Conservation (phyloP, 2,888 invertebrate species). For the Sepiola atlantica region DNA sequence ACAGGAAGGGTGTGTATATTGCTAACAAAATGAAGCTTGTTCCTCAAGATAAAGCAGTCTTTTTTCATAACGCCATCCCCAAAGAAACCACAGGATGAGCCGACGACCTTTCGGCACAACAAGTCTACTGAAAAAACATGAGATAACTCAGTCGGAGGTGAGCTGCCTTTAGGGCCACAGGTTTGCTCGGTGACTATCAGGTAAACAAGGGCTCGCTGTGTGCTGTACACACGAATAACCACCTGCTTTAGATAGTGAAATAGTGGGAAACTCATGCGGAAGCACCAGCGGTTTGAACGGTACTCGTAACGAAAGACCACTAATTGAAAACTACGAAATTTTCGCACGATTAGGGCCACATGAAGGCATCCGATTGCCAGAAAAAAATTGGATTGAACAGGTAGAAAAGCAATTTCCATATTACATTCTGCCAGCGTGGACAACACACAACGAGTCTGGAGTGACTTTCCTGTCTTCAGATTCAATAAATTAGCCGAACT, state of each 20-base stretch:
- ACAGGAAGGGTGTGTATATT: neutral
- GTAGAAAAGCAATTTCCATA: neutral
- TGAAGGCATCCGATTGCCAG: neutral
- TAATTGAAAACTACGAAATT: neutral
- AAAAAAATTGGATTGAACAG: neutral
- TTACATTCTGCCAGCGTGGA: neutral
- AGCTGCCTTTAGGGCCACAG: neutral
- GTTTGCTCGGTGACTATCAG: neutral
- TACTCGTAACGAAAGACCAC: neutral
- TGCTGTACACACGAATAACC: neutral
- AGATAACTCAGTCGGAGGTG: neutral
- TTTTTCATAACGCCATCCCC: neutral
- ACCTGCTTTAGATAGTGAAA: neutral
- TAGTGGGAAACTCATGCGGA: neutral
- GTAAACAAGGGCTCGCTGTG: neutral
- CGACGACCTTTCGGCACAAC: neutral
- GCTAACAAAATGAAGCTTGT: neutral
- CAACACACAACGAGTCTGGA: neutral
- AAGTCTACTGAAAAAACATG: neutral
- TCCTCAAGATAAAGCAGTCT: neutral
- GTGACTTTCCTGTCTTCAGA: neutral
- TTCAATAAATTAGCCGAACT: neutral
- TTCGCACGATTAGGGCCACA: neutral
- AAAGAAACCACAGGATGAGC: neutral
- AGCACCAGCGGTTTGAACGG: neutral